Base-by-base conservation (phyloP, 2,888 invertebrate species). In the Euclidia mi region DNA sequence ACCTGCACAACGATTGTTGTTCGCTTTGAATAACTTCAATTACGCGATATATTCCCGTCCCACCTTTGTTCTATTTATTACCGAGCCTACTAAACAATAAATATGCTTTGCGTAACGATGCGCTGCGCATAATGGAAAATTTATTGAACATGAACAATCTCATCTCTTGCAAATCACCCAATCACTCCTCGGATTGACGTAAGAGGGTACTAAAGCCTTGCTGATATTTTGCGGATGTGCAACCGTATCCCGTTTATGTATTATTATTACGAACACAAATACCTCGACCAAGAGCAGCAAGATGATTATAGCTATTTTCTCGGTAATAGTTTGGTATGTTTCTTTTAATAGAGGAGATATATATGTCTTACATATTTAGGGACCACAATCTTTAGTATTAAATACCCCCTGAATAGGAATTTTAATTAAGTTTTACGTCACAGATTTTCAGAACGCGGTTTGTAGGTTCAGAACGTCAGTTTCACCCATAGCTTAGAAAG, bases 11-110 rank as follows among this genome's bases (percentile, higher is more conserved):
- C 57, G 25, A 66, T 60, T 49, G 50, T 56, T 62, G 37, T 56
- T 31, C 53, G 52, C 65, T 61, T 67, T 55, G 35, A 61, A 61
- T 67, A 53, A 53, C 56, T 50, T 50, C 49, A 59, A 61, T 71
- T 72, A 65, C 17, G 53, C 20, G 48, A 64, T 64, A 56, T 58
- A 58, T 68, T 49, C 48, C 11, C 38, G 38, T 45, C 3, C 2
- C 41, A 11, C 38, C 49, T 35, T 57, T 49, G 44, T 65, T 48
- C 51, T 46, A 35, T 32, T 41, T 1, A 38, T 15, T 18, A 6
- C 9, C 11, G 17, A 17, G 3, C n/a, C 15, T 34, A 35, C 34
- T 17, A 25, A 14, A 18, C 7, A 17, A 12, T 31, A 50, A 43
- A 50, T 14, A 50, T 50, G 32, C 14, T 12, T 51, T 47, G 32